phyloP scores from a whole-genome alignment of 2,888 invertebrate genomes.

The Euspilapteryx auroguttella region DNA sequence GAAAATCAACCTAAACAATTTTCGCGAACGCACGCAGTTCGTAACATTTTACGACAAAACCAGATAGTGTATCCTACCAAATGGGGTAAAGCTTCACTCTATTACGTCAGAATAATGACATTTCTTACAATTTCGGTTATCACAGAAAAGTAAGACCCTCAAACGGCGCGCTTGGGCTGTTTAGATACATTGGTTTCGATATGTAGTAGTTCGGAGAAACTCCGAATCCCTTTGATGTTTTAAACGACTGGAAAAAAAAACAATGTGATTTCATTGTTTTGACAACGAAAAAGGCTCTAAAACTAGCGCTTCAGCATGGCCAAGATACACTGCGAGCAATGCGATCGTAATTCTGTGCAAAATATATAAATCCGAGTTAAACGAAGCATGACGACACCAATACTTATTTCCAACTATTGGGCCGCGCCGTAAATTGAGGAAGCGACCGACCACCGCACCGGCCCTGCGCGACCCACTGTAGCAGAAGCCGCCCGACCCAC shows the following conservation, averaged over 20 bases:
- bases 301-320: too few relatives aligned
- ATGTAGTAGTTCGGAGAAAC: too few relatives aligned
- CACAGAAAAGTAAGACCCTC: conserved; percentile 31
- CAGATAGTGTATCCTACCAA: conserved; percentile 38
- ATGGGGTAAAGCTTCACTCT: conserved; percentile 43
- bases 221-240: too few relatives aligned
- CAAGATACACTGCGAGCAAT: too few relatives aligned
- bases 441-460: conserved; percentile 34
- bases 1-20: too few relatives aligned
- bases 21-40: too few relatives aligned
- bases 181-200: conserved; percentile 34
- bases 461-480: too few relatives aligned
- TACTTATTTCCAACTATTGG: conserved; percentile 38
- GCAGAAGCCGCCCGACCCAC: conserved; percentile 10
- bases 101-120: conserved; percentile 36
- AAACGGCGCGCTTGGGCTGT: conserved; percentile 14
- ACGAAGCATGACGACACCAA: conserved; percentile 46
- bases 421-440: conserved; percentile 40
- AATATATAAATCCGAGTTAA: conserved; percentile 39
- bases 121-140: conserved; percentile 46
- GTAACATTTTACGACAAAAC: conserved; percentile 50
- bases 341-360: conserved; percentile 22
- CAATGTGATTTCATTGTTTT: too few relatives aligned
- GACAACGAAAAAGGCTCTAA: too few relatives aligned
- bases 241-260: too few relatives aligned